Evolutionary conservation across 2,888 invertebrate species (phyloP).

Genomic region (Platerodrilus igneus): DNA sequence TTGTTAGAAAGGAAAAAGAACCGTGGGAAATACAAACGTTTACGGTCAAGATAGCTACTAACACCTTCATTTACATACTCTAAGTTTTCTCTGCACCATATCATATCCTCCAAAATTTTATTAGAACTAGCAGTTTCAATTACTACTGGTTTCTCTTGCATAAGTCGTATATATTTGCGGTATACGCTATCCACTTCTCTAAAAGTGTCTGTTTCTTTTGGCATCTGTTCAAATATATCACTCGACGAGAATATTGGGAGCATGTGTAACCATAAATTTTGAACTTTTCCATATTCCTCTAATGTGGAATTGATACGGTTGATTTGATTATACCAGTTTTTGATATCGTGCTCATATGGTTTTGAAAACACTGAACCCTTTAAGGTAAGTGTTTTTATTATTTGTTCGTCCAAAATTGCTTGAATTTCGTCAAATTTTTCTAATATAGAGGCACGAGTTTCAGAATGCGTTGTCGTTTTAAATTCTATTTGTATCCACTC

Average conservation of each 20-base stretch:
- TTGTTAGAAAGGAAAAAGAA: constrained; percentile 90
- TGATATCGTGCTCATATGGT: constrained; percentile 68
- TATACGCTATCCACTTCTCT: constrained; percentile 66
- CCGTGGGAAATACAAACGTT: constrained; percentile 76
- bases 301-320: constrained; percentile 64
- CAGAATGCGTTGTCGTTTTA: constrained; percentile 65
- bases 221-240: constrained; percentile 82
- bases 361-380: constrained; percentile 82
- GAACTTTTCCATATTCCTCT: constrained; percentile 82
- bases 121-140: constrained; percentile 61
- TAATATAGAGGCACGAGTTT: constrained; percentile 67
- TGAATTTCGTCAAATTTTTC: constrained; percentile 74
- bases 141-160: constrained; percentile 60
- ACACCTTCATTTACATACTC: constrained; percentile 82
- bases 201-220: constrained; percentile 77
- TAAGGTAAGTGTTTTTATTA: constrained; percentile 79
- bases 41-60: constrained; percentile 77
- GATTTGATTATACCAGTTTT: constrained; percentile 72
- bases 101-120: constrained; percentile 67
- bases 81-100: constrained; percentile 61
- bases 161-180: constrained; percentile 59
- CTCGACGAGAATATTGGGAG: constrained; percentile 84
- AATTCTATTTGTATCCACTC: constrained; percentile 78
- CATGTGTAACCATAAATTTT: constrained; percentile 81
- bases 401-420: constrained; percentile 75